phyloP scores from a whole-genome alignment of 2,888 invertebrate species.

The Lasioglossum oenotherae region DNA sequence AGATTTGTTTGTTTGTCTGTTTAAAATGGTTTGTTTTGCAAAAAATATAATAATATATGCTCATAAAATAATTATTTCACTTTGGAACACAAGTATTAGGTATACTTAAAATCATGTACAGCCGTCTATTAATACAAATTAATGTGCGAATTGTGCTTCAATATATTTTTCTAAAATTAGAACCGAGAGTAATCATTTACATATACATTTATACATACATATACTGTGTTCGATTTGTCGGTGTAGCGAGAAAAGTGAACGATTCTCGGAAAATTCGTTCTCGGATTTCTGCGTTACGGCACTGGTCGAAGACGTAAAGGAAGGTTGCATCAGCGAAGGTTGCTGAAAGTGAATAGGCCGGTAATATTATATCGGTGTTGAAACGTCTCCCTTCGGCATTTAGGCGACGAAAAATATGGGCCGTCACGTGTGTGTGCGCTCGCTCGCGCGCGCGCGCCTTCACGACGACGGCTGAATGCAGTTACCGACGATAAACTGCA shows the following conservation, averaged over 20 bases:
- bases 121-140: background rate
- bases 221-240: background rate
- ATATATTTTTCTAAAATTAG: background rate
- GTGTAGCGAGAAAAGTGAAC: background rate
- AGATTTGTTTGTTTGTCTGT: too few species aligned
- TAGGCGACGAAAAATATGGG: constrained; percentile 71
- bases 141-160: background rate
- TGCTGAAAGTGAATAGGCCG: constrained; percentile 73
- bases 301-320: constrained; percentile 52
- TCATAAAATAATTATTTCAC: background rate
- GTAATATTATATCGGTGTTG: constrained; percentile 76
- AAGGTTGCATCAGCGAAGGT: constrained; percentile 73
- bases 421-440: constrained; percentile 44
- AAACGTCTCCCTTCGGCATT: constrained; percentile 71
- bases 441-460: constrained; percentile 54
- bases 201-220: background rate
- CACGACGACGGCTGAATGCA: constrained; percentile 54
- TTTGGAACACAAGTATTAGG: background rate
- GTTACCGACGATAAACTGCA: constrained; percentile 70
- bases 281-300: constrained; percentile 38
- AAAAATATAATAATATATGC: background rate
- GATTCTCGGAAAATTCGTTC: background rate
- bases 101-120: background rate
- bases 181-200: background rate
- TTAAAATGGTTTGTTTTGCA: too few species aligned